phyloP scores from a whole-genome alignment of 2,888 invertebrate species.

The Sinhomidia bicolor region DNA sequence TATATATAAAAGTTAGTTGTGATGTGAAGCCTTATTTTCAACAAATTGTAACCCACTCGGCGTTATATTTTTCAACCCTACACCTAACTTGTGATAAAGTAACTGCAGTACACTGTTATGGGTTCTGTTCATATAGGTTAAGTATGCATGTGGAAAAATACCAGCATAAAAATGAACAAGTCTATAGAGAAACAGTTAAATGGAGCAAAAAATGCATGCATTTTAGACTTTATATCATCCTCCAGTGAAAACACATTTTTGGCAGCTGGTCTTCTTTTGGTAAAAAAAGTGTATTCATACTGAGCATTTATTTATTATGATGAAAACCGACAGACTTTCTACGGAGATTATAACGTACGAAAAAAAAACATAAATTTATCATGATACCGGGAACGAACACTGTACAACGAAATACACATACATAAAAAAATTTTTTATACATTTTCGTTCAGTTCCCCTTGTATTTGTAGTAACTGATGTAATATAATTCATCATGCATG shows the following conservation, averaged over 20 bases:
- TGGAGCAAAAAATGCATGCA: background rate
- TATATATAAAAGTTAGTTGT: no score
- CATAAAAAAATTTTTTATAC: no score
- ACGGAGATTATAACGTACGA: constrained; percentile 14
- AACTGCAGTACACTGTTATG: no score
- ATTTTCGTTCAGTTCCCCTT: no score
- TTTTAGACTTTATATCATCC: constrained; percentile 37
- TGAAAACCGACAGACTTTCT: constrained; percentile 51
- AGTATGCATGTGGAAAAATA: background rate
- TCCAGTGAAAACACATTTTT: constrained; percentile 57
- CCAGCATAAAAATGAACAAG: background rate
- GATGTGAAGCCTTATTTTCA: no score
- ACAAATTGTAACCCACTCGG: no score
- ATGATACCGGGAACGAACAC: background rate
- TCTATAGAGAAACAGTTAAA: background rate
- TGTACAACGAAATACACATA: background rate
- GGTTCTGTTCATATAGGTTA: background rate
- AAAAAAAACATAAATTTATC: constrained; percentile 9
- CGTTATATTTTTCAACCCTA: no score
- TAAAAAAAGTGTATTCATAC: constrained; percentile 25
- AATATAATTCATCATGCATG: background rate
- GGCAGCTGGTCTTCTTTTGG: constrained; percentile 59
- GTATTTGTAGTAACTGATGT: no score
- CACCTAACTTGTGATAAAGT: no score
- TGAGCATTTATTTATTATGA: no score